A percentile compares a stretch with the other conserved stretches of the same genome.
These are phyloP conservation scores for Lamellibrachia columna DNA, from an alignment of 2,888 invertebrate species.

Conservation along the genomic window DNA sequence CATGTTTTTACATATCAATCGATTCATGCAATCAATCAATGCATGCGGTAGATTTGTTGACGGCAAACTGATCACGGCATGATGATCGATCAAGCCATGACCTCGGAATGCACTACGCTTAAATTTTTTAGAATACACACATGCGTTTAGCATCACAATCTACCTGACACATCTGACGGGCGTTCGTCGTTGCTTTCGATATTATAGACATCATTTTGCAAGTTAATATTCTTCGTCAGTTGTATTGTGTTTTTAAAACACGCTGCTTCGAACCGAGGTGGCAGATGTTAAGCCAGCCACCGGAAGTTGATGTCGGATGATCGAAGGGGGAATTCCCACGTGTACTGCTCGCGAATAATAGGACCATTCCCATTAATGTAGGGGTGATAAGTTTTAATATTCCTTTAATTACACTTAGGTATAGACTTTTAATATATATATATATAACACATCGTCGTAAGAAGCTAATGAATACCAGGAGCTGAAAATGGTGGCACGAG, in stretches of 20 bases:
- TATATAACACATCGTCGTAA: not conserved
- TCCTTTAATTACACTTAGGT: not conserved
- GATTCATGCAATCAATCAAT: not conserved
- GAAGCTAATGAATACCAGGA: not conserved
- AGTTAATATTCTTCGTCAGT: not conserved
- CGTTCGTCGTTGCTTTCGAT: not conserved
- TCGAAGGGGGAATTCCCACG: not conserved
- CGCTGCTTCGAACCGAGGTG: not conserved
- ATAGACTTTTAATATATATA: not conserved
- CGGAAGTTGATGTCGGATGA: conserved; percentile 1
- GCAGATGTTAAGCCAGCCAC: not conserved
- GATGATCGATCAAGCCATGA: too few species aligned
- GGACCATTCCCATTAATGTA: not conserved
- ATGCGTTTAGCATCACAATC: not conserved
- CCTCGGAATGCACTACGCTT: not conserved
- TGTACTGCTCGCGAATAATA: not conserved
- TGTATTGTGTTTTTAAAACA: not conserved
- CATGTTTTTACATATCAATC: not conserved
- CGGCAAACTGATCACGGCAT: not conserved
- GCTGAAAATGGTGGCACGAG: not conserved
- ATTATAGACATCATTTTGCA: conserved; percentile 1
- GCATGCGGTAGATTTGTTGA: not conserved
- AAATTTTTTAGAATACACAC: not conserved
- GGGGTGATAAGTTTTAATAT: not conserved
- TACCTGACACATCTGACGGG: not conserved